Percentiles rank a stretch among this genome's conserved stretches.
Evolutionary conservation across 2,888 invertebrate species (phyloP).

Genomic region (Rosalia funebris): DNA sequence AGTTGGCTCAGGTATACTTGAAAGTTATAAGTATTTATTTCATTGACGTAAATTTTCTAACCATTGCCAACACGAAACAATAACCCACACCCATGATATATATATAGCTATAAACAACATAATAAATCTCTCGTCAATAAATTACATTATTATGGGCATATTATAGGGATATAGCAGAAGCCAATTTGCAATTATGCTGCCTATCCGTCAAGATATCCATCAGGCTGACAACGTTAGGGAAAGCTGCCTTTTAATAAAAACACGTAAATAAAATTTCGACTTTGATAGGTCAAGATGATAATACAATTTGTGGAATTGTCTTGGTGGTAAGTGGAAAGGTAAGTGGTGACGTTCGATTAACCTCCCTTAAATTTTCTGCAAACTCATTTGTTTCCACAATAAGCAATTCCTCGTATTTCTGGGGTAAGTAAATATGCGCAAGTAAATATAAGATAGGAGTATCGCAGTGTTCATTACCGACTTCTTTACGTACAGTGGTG

Average conservation of each 20-base stretch:
- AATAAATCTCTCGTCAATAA: neutral
- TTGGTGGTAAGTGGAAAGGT: no score
- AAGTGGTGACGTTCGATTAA: no score
- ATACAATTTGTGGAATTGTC: no score
- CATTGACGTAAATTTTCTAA: neutral
- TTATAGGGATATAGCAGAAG: neutral
- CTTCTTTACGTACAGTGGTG: no score
- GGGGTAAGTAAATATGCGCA: no score
- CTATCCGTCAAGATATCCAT: neutral
- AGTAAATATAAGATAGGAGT: no score
- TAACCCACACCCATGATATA: neutral
- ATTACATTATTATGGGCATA: neutral
- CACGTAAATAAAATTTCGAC: neutral
- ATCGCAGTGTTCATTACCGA: no score
- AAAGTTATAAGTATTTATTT: neutral
- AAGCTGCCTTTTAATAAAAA: neutral
- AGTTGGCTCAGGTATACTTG: neutral
- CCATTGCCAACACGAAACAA: neutral
- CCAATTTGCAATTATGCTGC: neutral
- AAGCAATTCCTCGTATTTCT: no score
- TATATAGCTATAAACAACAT: neutral
- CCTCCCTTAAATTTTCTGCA: no score
- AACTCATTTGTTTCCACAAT: no score
- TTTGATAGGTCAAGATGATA: no score
- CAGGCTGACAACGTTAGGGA: neutral